These are phyloP conservation scores for Drosophila diplacantha DNA, from an alignment of 2,888 invertebrate genomes.

Conservation along the genomic window DNA sequence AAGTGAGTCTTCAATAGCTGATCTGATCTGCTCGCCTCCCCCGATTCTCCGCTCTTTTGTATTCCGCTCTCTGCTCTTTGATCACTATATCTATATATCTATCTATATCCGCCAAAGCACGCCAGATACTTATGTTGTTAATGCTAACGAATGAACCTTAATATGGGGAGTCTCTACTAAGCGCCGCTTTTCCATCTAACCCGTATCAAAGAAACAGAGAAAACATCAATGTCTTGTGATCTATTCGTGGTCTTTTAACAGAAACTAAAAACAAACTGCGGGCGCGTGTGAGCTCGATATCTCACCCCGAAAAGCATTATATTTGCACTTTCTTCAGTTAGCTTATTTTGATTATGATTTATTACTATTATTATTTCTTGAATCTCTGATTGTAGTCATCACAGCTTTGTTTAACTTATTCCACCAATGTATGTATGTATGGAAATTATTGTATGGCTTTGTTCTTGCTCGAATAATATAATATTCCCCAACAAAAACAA, in stretches of 20 bases:
- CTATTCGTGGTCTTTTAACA: conserved; percentile 27
- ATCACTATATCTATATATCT: conserved; percentile 15
- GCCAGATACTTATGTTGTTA: conserved; percentile 40
- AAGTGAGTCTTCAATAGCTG: conserved; percentile 75
- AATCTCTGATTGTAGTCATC: conserved; percentile 59
- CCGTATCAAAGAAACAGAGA: conserved; percentile 9
- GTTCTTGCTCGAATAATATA: conserved; percentile 45
- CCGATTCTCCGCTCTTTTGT: conserved; percentile 20
- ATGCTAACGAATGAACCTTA: conserved; percentile 42
- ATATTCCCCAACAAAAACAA: conserved; percentile 1
- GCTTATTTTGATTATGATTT: conserved; percentile 36
- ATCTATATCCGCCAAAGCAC: conserved; percentile 37
- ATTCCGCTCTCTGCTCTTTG: conserved; percentile 24
- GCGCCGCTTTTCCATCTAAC: conserved; percentile 40
- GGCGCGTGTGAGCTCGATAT: not conserved
- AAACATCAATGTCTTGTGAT: conserved; percentile 24
- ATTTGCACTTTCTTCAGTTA: conserved; percentile 63
- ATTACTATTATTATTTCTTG: conserved; percentile 29
- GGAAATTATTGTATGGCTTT: conserved; percentile 55
- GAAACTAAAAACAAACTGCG: conserved; percentile 36
- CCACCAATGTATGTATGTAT: conserved; percentile 69
- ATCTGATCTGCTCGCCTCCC: conserved; percentile 21
- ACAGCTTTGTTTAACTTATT: conserved; percentile 61
- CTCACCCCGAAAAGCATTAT: conserved; percentile 4
- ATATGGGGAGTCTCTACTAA: conserved; percentile 25